These are phyloP conservation scores for Carassius gibelio DNA, from an alignment of 2,113 vertebrate genomes.

Conservation along the genomic window DNA sequence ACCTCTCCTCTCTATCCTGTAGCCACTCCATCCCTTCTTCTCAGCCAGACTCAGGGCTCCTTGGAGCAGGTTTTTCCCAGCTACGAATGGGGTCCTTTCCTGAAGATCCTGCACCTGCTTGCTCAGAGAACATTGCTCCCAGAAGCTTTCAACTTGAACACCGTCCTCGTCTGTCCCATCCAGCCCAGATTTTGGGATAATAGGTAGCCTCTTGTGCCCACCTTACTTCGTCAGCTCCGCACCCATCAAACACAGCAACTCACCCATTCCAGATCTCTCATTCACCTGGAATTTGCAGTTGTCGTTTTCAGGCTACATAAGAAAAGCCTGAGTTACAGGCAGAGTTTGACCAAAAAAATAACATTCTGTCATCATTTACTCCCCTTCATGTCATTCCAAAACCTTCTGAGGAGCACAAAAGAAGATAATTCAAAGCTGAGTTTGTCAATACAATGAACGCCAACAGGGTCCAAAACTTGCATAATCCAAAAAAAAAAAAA, in stretches of 20 bases:
- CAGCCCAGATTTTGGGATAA: constrained; percentile 80
- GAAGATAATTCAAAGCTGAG: not conserved
- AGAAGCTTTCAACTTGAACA: constrained; percentile 58
- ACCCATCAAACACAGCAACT: constrained; percentile 80
- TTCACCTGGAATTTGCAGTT: not conserved
- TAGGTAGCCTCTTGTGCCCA: constrained; percentile 77
- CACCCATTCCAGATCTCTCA: constrained; percentile 15
- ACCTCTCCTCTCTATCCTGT: constrained; percentile 49
- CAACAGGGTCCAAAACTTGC: not conserved
- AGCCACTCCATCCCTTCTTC: constrained; percentile 45
- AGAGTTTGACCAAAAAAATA: no score
- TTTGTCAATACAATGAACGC: not conserved
- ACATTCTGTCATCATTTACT: no score
- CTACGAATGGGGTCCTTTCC: constrained; percentile 72
- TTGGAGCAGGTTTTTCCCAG: constrained; percentile 70
- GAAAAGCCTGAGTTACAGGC: not conserved
- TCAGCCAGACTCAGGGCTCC: constrained; percentile 52
- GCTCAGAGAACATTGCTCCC: constrained; percentile 43
- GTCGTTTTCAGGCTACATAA: not conserved
- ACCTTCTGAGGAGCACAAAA: no score
- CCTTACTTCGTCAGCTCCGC: constrained; percentile 66
- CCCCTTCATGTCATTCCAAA: no score
- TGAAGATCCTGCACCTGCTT: constrained; percentile 53
- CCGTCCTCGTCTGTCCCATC: constrained; percentile 63
- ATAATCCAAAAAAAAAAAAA: not conserved